Base-by-base conservation (phyloP, 2,888 invertebrate species). In the Agelastica alni region DNA sequence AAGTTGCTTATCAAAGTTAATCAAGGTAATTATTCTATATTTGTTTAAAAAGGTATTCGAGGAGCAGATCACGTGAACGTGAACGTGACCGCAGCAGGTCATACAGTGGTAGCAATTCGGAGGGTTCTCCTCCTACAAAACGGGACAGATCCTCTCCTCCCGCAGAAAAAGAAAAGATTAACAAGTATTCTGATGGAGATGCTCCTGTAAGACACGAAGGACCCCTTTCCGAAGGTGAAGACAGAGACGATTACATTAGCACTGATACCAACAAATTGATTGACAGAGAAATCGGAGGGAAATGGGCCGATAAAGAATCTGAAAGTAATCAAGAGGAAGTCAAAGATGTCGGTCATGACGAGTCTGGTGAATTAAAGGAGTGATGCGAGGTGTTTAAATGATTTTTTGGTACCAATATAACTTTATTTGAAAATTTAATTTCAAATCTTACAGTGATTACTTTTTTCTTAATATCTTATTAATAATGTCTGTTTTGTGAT, bases 271-370 rank as follows among this genome's bases (percentile, higher is more conserved):
- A 49, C n/a, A 62, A 63, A 42, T 41, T 59, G 28, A 53, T 62
- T 9, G 73, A 74, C 28, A 73, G 85, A 45, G 85, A 85, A 71
- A 82, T 83, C 66, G 85, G 84, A 63, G 85, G 85, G 3, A 85
- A 85, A 70, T 85, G 85, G 84, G 83, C 84, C 0, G 84, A 84
- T 51, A 83, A 83, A 22, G 81, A 81, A 53, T 81, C 81, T 4
- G 70, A 61, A 37, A 68, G 63, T 6, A 66, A 56, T 43, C 64
- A 48, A 12, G 60, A 53, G 13, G 60, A 55, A 41, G 59, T 59
- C 16, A 61, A 62, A 20, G 63, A 60, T 37, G 60, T 49, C 37
- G 63, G 56, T 12, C 71, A n/a, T 64, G 42, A 30, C 16, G 48
- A 36, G n/a, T 16, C 51, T 5, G 45, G 18, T 7, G 44, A 36